Percentiles rank a stretch among this genome's conserved stretches.
Evolutionary conservation across 2,888 invertebrate species (phyloP).

Genomic region (Andricus curvator): DNA sequence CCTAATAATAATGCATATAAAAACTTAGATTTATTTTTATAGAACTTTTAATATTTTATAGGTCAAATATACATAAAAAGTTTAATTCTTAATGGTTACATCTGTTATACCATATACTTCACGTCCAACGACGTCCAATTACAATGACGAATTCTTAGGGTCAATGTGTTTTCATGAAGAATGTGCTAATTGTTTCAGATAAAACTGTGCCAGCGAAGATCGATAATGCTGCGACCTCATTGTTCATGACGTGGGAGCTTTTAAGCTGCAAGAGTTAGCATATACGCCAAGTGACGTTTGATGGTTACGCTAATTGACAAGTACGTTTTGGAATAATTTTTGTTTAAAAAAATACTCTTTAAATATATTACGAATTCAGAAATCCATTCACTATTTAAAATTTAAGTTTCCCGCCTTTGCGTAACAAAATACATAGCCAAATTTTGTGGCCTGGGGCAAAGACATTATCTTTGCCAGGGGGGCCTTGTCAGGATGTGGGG

Average conservation of each 20-base stretch:
- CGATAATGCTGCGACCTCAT: slow-evolving; percentile 27
- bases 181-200: slow-evolving; percentile 15
- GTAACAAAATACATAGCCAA: too few relatives aligned
- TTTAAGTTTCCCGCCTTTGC: too few relatives aligned
- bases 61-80: neutral
- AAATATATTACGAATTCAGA: too few relatives aligned
- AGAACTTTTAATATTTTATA: too few relatives aligned
- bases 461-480: too few relatives aligned
- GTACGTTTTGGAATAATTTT: neutral
- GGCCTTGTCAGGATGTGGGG: too few relatives aligned
- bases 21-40: too few relatives aligned
- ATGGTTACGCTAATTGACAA: neutral
- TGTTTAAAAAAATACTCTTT: neutral
- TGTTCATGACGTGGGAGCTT: slow-evolving; percentile 11
- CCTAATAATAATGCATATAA: too few relatives aligned
- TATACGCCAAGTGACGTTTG: neutral
- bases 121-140: too few relatives aligned
- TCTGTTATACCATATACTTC: neutral
- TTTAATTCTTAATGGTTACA: neutral
- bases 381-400: too few relatives aligned
- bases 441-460: too few relatives aligned
- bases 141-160: neutral
- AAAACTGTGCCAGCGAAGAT: slow-evolving; percentile 24
- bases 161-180: neutral
- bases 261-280: neutral